Evolutionary conservation across 2,888 invertebrate genomes (phyloP).

Genomic region (Neoscelio sp.): DNA sequence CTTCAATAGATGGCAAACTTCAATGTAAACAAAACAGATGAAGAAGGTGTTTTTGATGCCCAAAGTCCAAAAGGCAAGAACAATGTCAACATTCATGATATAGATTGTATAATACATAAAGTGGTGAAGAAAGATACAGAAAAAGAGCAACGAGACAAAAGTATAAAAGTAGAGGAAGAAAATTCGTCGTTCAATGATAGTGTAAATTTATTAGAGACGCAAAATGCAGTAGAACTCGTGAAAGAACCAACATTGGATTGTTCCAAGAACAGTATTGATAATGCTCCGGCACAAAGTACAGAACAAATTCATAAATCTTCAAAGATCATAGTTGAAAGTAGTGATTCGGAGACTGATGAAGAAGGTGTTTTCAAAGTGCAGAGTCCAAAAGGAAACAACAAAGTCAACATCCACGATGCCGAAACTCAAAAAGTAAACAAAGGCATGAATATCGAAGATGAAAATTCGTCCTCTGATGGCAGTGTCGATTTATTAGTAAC

Average conservation of each 20-base stretch:
- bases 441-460: neutral
- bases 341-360: neutral
- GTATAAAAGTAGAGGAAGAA: neutral
- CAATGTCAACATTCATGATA: too few relatives aligned
- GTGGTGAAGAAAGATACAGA: neutral
- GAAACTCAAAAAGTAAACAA: neutral
- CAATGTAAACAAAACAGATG: too few relatives aligned
- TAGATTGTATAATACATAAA: neutral
- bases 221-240: neutral
- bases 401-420: neutral
- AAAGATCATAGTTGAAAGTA: neutral
- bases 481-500: too few relatives aligned
- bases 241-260: neutral
- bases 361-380: neutral
- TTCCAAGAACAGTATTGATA: neutral
- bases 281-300: neutral
- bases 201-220: neutral
- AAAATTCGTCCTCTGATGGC: slow-evolving; percentile 14
- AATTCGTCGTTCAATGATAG: slow-evolving; percentile 11
- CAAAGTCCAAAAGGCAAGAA: neutral
- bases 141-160: too few relatives aligned
- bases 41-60: neutral
- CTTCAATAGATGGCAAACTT: too few relatives aligned
- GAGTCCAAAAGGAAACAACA: neutral
- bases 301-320: too few relatives aligned